Percentiles rank a stretch among this genome's conserved stretches.
Conservation (phyloP, 2,888 invertebrate species). For the Drosophila bunnanda region DNA sequence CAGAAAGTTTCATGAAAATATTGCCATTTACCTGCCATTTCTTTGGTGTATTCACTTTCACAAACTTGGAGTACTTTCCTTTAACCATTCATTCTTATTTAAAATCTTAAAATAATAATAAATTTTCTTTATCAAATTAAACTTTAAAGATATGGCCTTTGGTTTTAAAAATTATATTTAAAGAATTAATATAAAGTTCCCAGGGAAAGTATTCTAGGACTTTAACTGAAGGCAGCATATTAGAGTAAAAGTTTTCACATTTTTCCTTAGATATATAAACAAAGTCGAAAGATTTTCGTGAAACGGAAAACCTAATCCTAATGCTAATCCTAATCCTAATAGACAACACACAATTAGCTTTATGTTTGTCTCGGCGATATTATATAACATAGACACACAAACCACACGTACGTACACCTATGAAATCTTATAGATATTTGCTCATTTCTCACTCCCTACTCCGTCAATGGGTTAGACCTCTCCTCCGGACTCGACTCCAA, state of each 20-base stretch:
- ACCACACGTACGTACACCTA: slow-evolving; percentile 33
- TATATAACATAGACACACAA: slow-evolving; percentile 37
- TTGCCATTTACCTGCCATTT: neutral
- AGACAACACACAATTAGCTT: slow-evolving; percentile 22
- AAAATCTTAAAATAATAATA: neutral
- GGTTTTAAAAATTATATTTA: neutral
- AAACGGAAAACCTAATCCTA: neutral
- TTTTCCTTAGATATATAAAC: neutral
- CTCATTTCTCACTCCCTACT: slow-evolving; percentile 29
- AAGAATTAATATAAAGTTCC: neutral
- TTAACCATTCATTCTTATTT: neutral
- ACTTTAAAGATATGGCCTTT: neutral
- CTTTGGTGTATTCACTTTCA: neutral
- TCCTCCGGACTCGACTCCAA: neutral
- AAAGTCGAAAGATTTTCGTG: neutral
- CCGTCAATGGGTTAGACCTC: neutral
- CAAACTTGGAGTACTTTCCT: too few species aligned
- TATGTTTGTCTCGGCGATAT: slow-evolving; percentile 25
- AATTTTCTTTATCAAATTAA: neutral
- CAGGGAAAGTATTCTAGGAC: neutral
- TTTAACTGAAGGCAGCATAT: neutral
- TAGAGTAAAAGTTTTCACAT: neutral
- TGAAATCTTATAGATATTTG: slow-evolving; percentile 34
- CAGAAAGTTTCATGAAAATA: neutral
- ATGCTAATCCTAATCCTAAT: slow-evolving; percentile 14